Evolutionary conservation across 2,888 invertebrate species (phyloP).

Genomic region (Gastrophysa polygoni): DNA sequence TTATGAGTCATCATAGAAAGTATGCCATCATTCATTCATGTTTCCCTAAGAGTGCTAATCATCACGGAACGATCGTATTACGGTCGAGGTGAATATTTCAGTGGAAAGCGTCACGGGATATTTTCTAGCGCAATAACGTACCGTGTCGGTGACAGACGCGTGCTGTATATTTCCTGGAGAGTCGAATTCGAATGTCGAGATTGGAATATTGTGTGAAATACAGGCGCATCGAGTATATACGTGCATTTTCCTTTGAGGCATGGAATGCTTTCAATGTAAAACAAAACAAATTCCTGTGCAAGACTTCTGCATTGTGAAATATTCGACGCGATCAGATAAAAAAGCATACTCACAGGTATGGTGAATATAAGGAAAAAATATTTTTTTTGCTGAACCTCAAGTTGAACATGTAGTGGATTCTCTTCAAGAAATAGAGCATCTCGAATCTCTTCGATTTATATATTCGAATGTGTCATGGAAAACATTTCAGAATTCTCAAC

Average conservation of each 20-base stretch:
- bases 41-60: not conserved
- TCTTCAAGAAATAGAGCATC: too few species aligned
- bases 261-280: not conserved
- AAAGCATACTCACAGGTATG: too few species aligned
- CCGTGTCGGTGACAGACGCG: slow-evolving; percentile 5
- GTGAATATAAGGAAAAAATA: too few species aligned
- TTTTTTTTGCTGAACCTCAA: too few species aligned
- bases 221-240: not conserved
- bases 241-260: not conserved
- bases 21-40: not conserved
- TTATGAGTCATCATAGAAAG: too few species aligned
- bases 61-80: not conserved
- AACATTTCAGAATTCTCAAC: too few species aligned
- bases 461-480: too few species aligned
- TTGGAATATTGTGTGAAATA: slow-evolving; percentile 7
- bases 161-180: not conserved
- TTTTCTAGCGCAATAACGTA: not conserved
- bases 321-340: too few species aligned
- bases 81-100: not conserved
- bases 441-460: too few species aligned
- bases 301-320: too few species aligned
- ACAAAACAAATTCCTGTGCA: too few species aligned
- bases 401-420: too few species aligned
- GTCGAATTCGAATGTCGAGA: slow-evolving; percentile 2
- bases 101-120: not conserved